Percentiles rank a stretch among this genome's conserved stretches.
phyloP scores from a whole-genome alignment of 64 coral and sea anemone genomes.

The Trachythela sp. region DNA sequence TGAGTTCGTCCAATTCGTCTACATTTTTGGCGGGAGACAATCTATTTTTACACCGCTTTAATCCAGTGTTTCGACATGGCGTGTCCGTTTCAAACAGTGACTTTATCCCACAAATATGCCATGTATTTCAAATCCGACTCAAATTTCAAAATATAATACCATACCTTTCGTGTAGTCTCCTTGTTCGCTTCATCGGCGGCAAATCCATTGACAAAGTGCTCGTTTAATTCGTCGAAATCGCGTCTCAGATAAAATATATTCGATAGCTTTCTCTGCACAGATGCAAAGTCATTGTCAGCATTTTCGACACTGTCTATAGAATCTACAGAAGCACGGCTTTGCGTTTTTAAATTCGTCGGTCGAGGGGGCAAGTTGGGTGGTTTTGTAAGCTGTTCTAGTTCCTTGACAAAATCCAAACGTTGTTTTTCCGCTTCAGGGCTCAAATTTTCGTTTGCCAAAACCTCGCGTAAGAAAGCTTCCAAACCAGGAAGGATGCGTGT shows the following conservation, averaged over 20 bases:
- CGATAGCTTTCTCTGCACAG: not conserved
- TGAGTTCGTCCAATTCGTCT: too few species aligned
- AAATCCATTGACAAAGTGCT: not conserved
- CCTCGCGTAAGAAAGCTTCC: slow-evolving; percentile 74
- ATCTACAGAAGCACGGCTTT: not conserved
- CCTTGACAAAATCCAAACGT: slow-evolving; percentile 70
- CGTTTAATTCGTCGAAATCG: not conserved
- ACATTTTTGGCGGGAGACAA: not conserved
- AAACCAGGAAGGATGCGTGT: slow-evolving; percentile 81
- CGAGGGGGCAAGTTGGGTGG: slow-evolving; percentile 85
- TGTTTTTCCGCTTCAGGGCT: slow-evolving; percentile 82
- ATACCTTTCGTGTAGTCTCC: not conserved
- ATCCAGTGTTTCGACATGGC: not conserved
- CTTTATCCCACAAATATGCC: not conserved
- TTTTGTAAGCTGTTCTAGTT: slow-evolving; percentile 57
- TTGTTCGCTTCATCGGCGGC: not conserved
- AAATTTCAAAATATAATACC: slow-evolving; percentile 6
- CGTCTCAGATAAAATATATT: slow-evolving; percentile 14
- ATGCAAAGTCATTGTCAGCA: not conserved
- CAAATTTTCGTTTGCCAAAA: slow-evolving; percentile 76
- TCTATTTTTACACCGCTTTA: not conserved
- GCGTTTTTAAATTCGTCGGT: slow-evolving; percentile 58
- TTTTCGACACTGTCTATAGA: not conserved
- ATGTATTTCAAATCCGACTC: not conserved
- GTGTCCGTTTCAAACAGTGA: not conserved